Evolutionary conservation across 2,797 vertebrate genomes (phyloP).

Genomic region (Mareca penelope): DNA sequence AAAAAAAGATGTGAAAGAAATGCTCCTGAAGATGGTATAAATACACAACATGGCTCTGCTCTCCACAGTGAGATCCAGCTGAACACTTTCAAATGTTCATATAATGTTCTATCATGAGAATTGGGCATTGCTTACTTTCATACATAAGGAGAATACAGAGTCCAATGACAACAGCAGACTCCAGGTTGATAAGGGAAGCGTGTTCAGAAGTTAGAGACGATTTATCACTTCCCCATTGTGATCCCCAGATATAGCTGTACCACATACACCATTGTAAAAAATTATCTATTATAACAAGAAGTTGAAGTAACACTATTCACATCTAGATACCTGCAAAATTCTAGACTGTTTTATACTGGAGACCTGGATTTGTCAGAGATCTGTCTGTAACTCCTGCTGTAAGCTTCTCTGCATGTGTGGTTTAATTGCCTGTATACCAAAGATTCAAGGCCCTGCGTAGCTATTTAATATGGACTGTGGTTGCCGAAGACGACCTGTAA

Average conservation of each 20-base stretch:
- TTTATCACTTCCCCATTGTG: background rate
- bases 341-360: background rate
- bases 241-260: background rate
- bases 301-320: background rate
- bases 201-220: background rate
- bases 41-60: background rate
- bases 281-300: background rate
- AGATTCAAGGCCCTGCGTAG: background rate
- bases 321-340: background rate
- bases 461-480: background rate
- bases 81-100: background rate
- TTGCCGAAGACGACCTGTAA: background rate
- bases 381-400: background rate
- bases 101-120: background rate
- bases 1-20: background rate
- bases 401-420: background rate
- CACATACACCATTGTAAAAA: background rate
- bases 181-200: background rate
- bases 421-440: background rate
- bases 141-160: background rate
- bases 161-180: background rate
- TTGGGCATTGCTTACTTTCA: background rate
- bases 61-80: background rate
- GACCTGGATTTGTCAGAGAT: background rate
- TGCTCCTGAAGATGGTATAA: background rate